Evolutionary conservation across 2,797 vertebrate genomes (phyloP), one percentile per base, ranked within the genome.

Genomic region (Eulemur rubriventer): DNA sequence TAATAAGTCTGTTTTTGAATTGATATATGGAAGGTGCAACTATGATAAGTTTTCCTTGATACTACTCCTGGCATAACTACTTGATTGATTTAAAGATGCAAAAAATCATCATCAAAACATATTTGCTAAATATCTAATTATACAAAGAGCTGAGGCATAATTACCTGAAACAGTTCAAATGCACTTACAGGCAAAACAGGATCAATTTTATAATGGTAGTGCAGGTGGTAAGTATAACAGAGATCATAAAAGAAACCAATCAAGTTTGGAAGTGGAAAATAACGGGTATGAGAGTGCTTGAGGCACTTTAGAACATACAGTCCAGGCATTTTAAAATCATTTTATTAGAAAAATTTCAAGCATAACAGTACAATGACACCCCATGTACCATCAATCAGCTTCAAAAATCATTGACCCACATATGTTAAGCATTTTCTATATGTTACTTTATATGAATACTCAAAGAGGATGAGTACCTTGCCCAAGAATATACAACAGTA

Each of bases 81-180:
- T 86, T 91, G 57, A 79, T 89, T 88, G 82, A 93, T 75, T 95
- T 89, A 91, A 94, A 86, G 59, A 79, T 70, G 73, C 20, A 96
- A 95, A 65, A 30, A 89, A 89, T 94, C 70, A 46, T 80, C 48
- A 57, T 81, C 41, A 86, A 86, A 69, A 63, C 7, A 65, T 55
- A 72, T 90, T 97, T 96, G 35, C 78, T 95, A 92, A 90, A 70
- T 88, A 84, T 83, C 43, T 87, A 82, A 91, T 91, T 93, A 78
- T 55, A 59, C 26, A 86, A 83, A 89, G 13, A 83, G 7, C 67
- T 59, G 41, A 87, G 28, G 20, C 55, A 41, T 48, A 75, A 91
- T 70, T 86, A 79, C 35, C 65, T 61, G 55, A 72, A 89, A 72
- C 13, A 20, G 33, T 80, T 89, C 69, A 92, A 72, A 83, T 83